Evolutionary conservation across 53 echinoderm and acorn worm species (phyloP).

Genomic region (Arbacia lixula): DNA sequence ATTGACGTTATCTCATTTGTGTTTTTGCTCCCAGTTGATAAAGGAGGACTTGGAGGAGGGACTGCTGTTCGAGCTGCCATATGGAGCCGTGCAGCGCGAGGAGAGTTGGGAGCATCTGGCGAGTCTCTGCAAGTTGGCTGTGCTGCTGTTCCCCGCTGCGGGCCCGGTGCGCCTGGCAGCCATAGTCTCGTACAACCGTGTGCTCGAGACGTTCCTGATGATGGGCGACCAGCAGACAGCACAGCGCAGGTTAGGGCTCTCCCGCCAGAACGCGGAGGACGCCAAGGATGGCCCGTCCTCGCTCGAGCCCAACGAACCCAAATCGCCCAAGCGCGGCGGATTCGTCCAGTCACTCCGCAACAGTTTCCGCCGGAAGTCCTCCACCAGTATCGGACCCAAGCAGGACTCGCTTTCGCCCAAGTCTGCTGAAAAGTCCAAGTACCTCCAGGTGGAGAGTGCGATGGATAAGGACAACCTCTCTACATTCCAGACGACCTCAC

Average conservation of each 20-base stretch:
- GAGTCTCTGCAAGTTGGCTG: conserved; percentile 51
- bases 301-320: conserved; percentile 35
- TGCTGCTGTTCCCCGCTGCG: conserved; percentile 41
- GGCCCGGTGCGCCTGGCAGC: conserved; percentile 52
- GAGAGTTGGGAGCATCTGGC: conserved; percentile 55
- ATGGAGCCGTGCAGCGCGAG: conserved; percentile 28
- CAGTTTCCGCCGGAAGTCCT: conserved; percentile 54
- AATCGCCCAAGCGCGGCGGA: conserved; percentile 53
- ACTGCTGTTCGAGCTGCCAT: conserved; percentile 21
- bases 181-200: conserved; percentile 35
- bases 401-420: conserved; percentile 52
- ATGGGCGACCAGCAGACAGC: conserved; percentile 58
- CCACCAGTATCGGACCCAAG: conserved; percentile 33
- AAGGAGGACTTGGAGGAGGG: conserved; percentile 42
- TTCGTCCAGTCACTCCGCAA: conserved; percentile 50
- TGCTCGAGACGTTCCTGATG: conserved; percentile 51
- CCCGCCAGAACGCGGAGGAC: conserved; percentile 52
- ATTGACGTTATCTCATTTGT: conserved; percentile 23
- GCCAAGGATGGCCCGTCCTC: conserved; percentile 45
- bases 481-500: conserved; percentile 52
- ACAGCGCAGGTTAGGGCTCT: conserved; percentile 30
- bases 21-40: conserved; percentile 40
- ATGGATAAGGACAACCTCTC: conserved; percentile 52
- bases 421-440: conserved; percentile 53
- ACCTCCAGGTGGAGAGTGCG: conserved; percentile 45